phyloP scores from a whole-genome alignment of 2,113 vertebrate species.

The Cyprinus carpio region DNA sequence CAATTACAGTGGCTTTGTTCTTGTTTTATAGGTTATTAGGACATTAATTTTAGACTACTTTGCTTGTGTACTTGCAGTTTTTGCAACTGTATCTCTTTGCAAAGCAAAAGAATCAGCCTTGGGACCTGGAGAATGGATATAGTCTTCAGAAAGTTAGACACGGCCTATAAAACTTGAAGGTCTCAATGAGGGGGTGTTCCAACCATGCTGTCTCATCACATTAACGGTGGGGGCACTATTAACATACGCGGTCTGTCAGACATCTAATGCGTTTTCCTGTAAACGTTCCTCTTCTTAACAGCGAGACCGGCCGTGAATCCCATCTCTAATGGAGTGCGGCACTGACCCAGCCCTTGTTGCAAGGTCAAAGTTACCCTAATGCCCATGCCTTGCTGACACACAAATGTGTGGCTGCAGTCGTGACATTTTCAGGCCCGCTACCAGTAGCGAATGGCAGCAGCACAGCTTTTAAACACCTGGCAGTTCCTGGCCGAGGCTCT shows the following conservation, averaged over 20 bases:
- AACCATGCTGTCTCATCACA: constrained; percentile 41
- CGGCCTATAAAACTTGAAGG: constrained; percentile 37
- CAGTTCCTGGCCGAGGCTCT: background rate
- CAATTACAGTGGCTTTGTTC: constrained; percentile 13
- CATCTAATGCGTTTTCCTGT: constrained; percentile 65
- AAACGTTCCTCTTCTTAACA: constrained; percentile 56
- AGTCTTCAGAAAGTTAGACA: background rate
- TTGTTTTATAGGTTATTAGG: constrained; percentile 25
- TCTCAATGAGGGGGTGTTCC: constrained; percentile 50
- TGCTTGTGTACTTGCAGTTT: constrained; percentile 2
- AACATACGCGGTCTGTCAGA: constrained; percentile 62
- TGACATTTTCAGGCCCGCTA: constrained; percentile 24
- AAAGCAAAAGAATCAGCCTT: background rate
- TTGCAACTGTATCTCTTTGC: background rate
- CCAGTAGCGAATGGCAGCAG: constrained; percentile 14
- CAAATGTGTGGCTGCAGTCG: constrained; percentile 7
- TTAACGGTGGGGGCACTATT: constrained; percentile 61
- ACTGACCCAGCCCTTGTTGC: constrained; percentile 65
- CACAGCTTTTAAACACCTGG: constrained; percentile 29
- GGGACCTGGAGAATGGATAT: background rate
- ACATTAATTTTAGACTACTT: background rate
- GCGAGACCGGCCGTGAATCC: constrained; percentile 60
- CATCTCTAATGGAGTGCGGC: constrained; percentile 64
- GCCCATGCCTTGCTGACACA: background rate
- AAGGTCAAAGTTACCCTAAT: constrained; percentile 64